These are phyloP conservation scores for Ophion ellenae DNA, from an alignment of 2,888 invertebrate genomes.

Conservation along the genomic window DNA sequence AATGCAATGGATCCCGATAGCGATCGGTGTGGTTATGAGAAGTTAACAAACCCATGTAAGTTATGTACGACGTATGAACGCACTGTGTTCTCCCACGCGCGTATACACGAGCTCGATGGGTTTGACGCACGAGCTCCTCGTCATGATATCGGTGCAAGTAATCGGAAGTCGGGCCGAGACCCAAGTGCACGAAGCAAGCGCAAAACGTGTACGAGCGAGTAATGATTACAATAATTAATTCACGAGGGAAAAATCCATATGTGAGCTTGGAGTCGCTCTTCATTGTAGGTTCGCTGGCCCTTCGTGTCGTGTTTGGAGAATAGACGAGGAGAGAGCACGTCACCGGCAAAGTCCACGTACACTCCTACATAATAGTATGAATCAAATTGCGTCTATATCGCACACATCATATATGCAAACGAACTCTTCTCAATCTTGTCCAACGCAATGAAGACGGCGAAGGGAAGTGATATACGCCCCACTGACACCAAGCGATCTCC, in stretches of 20 bases:
- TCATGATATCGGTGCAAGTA: constrained; percentile 40
- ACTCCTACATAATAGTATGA: constrained; percentile 22
- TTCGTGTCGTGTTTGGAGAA: constrained; percentile 22
- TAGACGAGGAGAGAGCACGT: constrained; percentile 10
- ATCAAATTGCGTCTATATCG: constrained; percentile 35
- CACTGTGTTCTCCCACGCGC: constrained; percentile 29
- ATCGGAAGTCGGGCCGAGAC: constrained; percentile 25
- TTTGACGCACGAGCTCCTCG: constrained; percentile 38
- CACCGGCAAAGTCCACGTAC: background rate
- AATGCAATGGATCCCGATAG: background rate
- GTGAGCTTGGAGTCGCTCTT: constrained; percentile 45
- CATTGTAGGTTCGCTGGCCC: constrained; percentile 7
- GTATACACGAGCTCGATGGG: background rate
- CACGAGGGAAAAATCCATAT: constrained; percentile 48
- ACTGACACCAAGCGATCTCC: background rate
- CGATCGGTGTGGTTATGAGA: background rate
- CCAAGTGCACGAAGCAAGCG: background rate
- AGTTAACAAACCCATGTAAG: background rate
- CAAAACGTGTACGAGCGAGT: background rate
- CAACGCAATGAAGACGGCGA: background rate
- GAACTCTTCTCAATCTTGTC: background rate
- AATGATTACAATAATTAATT: constrained; percentile 69
- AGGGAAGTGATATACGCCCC: constrained; percentile 16
- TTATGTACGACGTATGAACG: background rate
- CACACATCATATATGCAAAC: background rate